Evolutionary conservation across 2,113 vertebrate genomes (phyloP).

Genomic region (Centropristis striata): DNA sequence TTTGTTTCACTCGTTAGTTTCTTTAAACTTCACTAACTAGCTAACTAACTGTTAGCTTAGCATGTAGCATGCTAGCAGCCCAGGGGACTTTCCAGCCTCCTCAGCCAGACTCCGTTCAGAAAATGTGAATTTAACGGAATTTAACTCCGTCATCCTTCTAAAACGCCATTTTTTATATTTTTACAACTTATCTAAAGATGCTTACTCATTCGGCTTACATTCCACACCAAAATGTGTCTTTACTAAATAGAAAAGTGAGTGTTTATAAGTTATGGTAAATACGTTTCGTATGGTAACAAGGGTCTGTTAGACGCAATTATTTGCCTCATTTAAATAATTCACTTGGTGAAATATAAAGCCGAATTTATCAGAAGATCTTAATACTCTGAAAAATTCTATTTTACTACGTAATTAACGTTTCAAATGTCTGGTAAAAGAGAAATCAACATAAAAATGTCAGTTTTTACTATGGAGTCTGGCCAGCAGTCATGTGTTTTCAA

Average conservation of each 20-base stretch:
- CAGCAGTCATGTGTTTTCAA: neutral
- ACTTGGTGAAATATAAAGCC: neutral
- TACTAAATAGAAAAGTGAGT: neutral
- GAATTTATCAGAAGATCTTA: neutral
- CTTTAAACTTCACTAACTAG: constrained; percentile 39
- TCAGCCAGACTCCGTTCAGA: constrained; percentile 5
- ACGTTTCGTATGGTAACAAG: neutral
- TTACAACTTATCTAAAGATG: accelerated
- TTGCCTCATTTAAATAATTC: neutral
- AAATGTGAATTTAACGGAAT: neutral
- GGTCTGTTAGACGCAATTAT: neutral
- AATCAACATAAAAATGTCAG: accelerated
- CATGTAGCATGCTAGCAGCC: constrained; percentile 33
- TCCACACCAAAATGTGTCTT: neutral
- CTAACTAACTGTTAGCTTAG: constrained; percentile 17
- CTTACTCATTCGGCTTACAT: neutral
- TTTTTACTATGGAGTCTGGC: neutral
- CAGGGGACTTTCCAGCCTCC: constrained; percentile 7
- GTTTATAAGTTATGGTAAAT: neutral
- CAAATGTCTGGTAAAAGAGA: accelerated
- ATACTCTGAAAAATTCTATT: accelerated
- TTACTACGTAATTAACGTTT: accelerated
- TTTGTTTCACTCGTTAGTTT: constrained; percentile 12
- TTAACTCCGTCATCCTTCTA: accelerated
- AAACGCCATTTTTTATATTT: accelerated